Evolutionary conservation across 2,888 invertebrate genomes (phyloP).

Genomic region (Argyresthia goedartella): DNA sequence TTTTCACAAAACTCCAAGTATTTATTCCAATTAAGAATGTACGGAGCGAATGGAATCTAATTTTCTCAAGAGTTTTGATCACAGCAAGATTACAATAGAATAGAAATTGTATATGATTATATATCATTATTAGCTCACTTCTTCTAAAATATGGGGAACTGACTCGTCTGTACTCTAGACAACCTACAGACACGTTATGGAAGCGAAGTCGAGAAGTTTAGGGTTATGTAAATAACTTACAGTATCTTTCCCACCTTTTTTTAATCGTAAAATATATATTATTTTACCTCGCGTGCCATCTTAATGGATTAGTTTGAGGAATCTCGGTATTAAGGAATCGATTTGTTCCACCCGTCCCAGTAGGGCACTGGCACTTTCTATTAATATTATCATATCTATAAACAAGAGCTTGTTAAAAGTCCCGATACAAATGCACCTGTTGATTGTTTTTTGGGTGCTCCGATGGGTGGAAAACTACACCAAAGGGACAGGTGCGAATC

Average conservation of each 20-base stretch:
- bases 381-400: constrained; percentile 62
- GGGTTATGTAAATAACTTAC: no score
- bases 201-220: no score
- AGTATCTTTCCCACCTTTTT: background rate
- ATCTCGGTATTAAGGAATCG: constrained; percentile 33
- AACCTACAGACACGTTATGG: no score
- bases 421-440: constrained; percentile 4
- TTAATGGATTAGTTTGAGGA: constrained; percentile 43
- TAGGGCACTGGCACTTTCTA: constrained; percentile 60
- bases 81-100: no score
- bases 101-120: no score
- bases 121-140: no score
- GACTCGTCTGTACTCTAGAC: no score
- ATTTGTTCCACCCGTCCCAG: constrained; percentile 65
- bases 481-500: constrained; percentile 60
- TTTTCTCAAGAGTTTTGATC: constrained; percentile 18
- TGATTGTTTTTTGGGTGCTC: constrained; percentile 27
- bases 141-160: no score
- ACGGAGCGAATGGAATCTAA: constrained; percentile 31
- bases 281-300: constrained; percentile 23
- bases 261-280: constrained; percentile 17
- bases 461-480: constrained; percentile 50
- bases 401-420: constrained; percentile 22
- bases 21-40: constrained; percentile 57
- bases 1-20: constrained; percentile 51